These are phyloP conservation scores for Luidia sarsii DNA, from an alignment of 53 echinoderm and acorn worm species.

Conservation along the genomic window DNA sequence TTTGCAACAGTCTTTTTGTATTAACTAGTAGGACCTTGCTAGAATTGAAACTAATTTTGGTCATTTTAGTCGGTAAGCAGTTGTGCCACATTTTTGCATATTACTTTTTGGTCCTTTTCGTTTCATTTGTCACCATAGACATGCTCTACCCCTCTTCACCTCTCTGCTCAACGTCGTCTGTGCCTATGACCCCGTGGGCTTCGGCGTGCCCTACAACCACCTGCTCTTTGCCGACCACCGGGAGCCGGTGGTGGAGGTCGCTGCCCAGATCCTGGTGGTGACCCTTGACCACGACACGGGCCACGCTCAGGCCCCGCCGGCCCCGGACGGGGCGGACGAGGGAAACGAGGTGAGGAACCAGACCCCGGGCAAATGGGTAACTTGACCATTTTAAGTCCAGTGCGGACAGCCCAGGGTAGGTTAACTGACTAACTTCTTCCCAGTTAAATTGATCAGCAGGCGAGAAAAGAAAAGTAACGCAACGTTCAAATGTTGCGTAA, in stretches of 20 bases:
- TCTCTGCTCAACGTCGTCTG: slow-evolving; percentile 90
- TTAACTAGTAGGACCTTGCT: too few species aligned
- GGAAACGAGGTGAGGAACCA: slow-evolving; percentile 63
- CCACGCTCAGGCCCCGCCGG: slow-evolving; percentile 64
- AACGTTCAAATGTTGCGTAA: background rate
- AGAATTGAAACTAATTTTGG: too few species aligned
- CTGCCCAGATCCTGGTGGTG: slow-evolving; percentile 94
- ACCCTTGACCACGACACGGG: slow-evolving; percentile 90
- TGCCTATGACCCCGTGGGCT: slow-evolving; percentile 96
- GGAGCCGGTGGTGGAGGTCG: slow-evolving; percentile 98
- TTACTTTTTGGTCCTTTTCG: background rate
- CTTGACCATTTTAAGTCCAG: too few species aligned
- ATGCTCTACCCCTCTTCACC: slow-evolving; percentile 96
- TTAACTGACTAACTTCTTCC: too few species aligned
- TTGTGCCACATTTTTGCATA: too few species aligned
- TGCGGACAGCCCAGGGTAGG: too few species aligned
- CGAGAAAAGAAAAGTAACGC: background rate
- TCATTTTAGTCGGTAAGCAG: too few species aligned
- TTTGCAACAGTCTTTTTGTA: too few species aligned
- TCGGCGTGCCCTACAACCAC: slow-evolving; percentile 95
- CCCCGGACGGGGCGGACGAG: slow-evolving; percentile 74
- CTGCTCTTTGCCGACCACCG: slow-evolving; percentile 87
- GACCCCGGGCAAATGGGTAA: background rate
- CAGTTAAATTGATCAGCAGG: too few species aligned
- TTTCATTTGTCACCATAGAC: slow-evolving; percentile 56